Evolutionary conservation across 2,888 invertebrate genomes (phyloP), one percentile per base, ranked within the genome.

Genomic region (Charanyca ferruginea): DNA sequence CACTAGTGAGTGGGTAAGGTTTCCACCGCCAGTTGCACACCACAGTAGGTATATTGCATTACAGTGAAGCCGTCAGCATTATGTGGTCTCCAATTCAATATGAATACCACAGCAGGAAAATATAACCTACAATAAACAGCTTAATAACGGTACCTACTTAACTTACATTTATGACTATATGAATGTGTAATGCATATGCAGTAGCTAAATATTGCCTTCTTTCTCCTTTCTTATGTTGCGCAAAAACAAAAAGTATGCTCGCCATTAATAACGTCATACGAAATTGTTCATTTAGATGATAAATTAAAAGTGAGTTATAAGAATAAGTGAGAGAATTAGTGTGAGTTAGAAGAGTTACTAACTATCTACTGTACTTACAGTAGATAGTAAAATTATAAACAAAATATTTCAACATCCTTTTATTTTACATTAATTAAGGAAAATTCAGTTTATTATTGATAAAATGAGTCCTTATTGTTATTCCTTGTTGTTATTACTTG

Each of bases 1-100:
- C 18, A 4, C n/a, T 22, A 32, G 49, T 47, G 16, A 32, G 49
- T 47, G 16, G 47, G 47, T 58, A 77, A 55, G 58, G 62, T 73
- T 67, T 67, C 66, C 58, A 13, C 62, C 38, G 59, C 62, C 73
- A 61, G 41, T 38, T n/a, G 45, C 42, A 44, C 41, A 35, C 71
- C 55, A 62, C 75, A 68, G 20, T n/a, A n/a, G n/a, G n/a, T 41
- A 44, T 79, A 81, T 81, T 67, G 67, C 51, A 67, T 80, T 81
- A 68, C 81, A 45, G 59, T 51, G 59, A 57, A 54, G 57, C 64
- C 58, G 54, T 47, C 48, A 52, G 48, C 67, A 54, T 79, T 66
- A 54, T 79, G 79, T 66, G 76, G 81, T 70, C 61, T 55, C 13
- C 51, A 38, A 65, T 38, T 69, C 66, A 80, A 71, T 79, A 73